Evolutionary conservation across 2,888 invertebrate genomes (phyloP).

Genomic region (Philopedon plagiatum): DNA sequence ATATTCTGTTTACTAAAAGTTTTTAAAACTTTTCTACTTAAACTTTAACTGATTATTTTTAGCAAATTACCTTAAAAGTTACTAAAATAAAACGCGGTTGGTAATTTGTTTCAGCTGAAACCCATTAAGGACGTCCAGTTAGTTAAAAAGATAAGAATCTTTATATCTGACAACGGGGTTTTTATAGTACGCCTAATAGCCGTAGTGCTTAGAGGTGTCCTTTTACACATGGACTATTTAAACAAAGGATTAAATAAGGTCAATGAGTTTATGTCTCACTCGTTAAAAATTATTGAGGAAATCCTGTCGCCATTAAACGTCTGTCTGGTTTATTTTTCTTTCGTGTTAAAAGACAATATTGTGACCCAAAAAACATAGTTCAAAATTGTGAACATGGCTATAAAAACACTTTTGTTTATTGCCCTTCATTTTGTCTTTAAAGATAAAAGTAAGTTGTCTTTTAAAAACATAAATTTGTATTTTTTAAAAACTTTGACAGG

Average conservation of each 20-base stretch:
- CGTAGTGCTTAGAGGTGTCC: slow-evolving; percentile 28
- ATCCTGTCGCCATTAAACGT: slow-evolving; percentile 23
- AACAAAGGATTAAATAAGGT: slow-evolving; percentile 31
- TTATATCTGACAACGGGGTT: slow-evolving; percentile 41
- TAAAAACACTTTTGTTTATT: slow-evolving; percentile 5
- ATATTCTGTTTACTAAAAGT: slow-evolving; percentile 6
- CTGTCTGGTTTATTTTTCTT: slow-evolving; percentile 27
- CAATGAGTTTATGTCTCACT: slow-evolving; percentile 23
- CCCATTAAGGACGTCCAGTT: slow-evolving; percentile 41
- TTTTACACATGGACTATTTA: slow-evolving; percentile 30
- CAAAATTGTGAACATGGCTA: background rate
- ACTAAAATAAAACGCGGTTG: slow-evolving; percentile 37
- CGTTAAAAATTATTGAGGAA: slow-evolving; percentile 28
- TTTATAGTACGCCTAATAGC: slow-evolving; percentile 38
- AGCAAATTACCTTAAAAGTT: slow-evolving; percentile 37
- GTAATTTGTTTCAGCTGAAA: slow-evolving; percentile 42
- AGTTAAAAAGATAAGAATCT: slow-evolving; percentile 42
- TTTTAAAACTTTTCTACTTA: slow-evolving; percentile 13
- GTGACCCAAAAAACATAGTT: background rate
- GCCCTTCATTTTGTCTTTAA: background rate
- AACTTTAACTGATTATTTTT: slow-evolving; percentile 23
- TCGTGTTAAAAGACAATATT: slow-evolving; percentile 13
- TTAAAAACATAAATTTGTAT: no score
- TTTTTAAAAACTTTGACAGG: no score
- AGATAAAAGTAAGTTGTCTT: background rate